Evolutionary conservation across 2,113 vertebrate genomes (phyloP), one percentile per base, ranked within the genome.

Genomic region (Misgurnus mizolepis): DNA sequence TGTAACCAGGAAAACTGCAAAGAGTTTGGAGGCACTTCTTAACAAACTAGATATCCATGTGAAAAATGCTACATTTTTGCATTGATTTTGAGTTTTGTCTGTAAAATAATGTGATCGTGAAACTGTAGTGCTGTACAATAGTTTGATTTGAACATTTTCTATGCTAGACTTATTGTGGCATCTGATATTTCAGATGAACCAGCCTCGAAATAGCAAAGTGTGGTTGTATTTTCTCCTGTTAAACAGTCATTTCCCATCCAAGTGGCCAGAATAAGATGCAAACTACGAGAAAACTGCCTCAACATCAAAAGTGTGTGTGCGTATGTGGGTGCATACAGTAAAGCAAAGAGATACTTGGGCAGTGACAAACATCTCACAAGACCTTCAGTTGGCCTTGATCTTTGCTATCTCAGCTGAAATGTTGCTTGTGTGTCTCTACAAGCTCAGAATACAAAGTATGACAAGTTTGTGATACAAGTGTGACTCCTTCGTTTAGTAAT

Each of bases 321-420:
- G 60, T 11, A n/a, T 12, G 41, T 50, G 49, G 11, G 39, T 6
- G 15, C 27, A 17, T 14, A 41, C 62, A 50, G 70, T 45, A 70
- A 49, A 65, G 68, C 7, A 11, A 72, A 3, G 82, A 83, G 84
- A 88, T 68, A 64, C 56, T 83, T 73, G 14, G 55, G 83, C 87
- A 79, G 87, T 74, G 89, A 87, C 80, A 56, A 40, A 78, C 64
- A 78, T 89, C 88, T 91, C 83, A 88, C 87, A 86, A 90, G 86
- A 83, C 73, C 71, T 41, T 84, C 43, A 55, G 85, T 72, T 56
- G 84, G 87, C 86, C 88, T 87, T 85, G 85, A 77, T 86, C 82
- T 74, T 77, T 79, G 47, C 47, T 58, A 76, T 14, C 80, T 68
- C 49, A 76, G 71, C 76, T 71, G 50, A 65, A 84, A 50, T 64